These are phyloP conservation scores for Loxodonta africana DNA, from an alignment of 2,113 vertebrate species.

Conservation along the genomic window DNA sequence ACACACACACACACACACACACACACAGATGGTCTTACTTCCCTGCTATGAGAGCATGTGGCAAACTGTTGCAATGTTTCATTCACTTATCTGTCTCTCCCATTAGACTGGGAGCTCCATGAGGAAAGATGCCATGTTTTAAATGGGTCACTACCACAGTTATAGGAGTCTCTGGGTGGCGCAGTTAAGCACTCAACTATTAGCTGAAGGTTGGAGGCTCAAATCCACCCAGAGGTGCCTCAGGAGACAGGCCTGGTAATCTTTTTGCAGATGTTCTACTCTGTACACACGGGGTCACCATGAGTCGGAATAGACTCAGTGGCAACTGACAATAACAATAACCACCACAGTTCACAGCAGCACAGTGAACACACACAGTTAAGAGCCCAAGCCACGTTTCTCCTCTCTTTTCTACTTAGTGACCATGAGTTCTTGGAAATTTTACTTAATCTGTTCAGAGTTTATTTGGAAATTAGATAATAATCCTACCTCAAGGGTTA, in stretches of 20 bases:
- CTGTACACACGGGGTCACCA: not conserved
- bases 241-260: not conserved
- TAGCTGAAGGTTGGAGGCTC: not conserved
- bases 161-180: not conserved
- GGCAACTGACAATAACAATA: not conserved
- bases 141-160: not conserved
- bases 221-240: not conserved
- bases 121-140: not conserved
- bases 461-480: constrained; percentile 67
- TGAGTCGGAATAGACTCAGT: not conserved
- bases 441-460: constrained; percentile 54
- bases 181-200: not conserved
- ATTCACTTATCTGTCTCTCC: not conserved
- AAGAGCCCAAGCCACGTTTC: not conserved
- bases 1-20: not conserved
- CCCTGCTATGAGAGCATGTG: constrained; percentile 7
- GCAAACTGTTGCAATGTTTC: not conserved
- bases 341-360: not conserved
- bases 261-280: not conserved
- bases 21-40: not conserved
- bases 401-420: constrained; percentile 13
- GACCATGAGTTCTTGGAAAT: constrained; percentile 47
- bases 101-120: not conserved
- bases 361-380: not conserved
- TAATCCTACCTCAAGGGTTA: constrained; percentile 67